These are phyloP conservation scores for Falco punctatus DNA, from an alignment of 2,113 vertebrate genomes.

Conservation along the genomic window DNA sequence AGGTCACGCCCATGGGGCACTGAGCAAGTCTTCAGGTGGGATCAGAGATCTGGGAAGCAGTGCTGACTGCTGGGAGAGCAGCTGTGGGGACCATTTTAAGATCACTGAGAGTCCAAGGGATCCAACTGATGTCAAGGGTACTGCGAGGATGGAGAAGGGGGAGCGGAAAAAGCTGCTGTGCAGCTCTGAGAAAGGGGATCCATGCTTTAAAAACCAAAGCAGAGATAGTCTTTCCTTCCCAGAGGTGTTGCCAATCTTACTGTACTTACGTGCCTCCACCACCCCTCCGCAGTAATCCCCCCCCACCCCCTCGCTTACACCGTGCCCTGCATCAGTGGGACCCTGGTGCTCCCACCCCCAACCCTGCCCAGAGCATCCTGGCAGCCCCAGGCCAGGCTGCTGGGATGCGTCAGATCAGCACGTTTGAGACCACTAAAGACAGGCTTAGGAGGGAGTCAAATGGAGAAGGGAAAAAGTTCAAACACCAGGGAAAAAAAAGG, in stretches of 20 bases:
- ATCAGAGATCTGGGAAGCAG: neutral
- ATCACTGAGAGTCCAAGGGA: neutral
- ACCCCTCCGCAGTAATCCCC: neutral
- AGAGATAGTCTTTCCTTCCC: neutral
- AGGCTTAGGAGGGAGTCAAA: neutral
- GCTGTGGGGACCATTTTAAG: accelerated
- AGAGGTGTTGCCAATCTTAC: neutral
- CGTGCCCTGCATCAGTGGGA: accelerated
- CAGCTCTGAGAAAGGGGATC: neutral
- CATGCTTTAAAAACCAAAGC: neutral
- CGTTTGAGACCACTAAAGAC: accelerated
- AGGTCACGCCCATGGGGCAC: neutral
- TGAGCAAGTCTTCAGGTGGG: neutral
- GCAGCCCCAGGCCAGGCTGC: neutral
- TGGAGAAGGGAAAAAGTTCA: neutral
- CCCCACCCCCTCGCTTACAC: neutral
- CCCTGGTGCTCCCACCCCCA: neutral
- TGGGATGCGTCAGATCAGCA: neutral
- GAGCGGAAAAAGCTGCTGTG: neutral
- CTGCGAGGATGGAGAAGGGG: accelerated
- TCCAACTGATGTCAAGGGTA: neutral
- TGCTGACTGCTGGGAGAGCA: neutral
- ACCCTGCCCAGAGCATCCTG: neutral
- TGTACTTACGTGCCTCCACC: neutral
- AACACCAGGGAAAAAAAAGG: neutral